Percentiles rank a stretch among this genome's conserved stretches.
Evolutionary conservation across 2,888 invertebrate genomes (phyloP).

Genomic region (Rotaria sp.): DNA sequence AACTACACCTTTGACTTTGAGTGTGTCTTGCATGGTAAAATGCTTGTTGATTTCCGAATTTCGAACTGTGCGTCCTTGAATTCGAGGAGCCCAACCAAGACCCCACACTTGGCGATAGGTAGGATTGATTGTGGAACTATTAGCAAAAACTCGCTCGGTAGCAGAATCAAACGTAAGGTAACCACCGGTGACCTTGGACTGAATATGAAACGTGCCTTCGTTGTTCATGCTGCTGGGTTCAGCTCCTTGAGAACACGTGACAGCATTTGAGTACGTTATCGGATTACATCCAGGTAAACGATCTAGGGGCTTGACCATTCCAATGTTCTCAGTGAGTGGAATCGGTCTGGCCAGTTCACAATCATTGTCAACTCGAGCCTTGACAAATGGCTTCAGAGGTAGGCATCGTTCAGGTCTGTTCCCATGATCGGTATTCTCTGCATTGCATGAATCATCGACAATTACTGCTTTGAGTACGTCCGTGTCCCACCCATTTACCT

Average conservation of each 20-base stretch:
- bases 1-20: neutral
- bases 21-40: neutral
- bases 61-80: neutral
- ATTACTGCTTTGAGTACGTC: neutral
- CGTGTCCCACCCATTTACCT: neutral
- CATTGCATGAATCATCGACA: neutral
- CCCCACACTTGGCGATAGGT: neutral
- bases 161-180: neutral
- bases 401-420: neutral
- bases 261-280: neutral
- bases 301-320: neutral
- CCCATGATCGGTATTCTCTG: neutral
- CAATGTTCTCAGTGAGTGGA: neutral
- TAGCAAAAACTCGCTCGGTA: neutral
- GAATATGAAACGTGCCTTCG: neutral
- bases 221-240: neutral
- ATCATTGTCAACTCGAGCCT: neutral
- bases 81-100: neutral
- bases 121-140: neutral
- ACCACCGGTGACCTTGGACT: neutral
- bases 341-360: neutral
- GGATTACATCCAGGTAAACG: conserved; percentile 1
- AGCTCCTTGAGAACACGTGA: neutral
- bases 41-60: neutral
- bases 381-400: neutral